These are phyloP conservation scores for Lasaia peninsularis DNA, from an alignment of 1,140 invertebrate genomes.

Conservation along the genomic window DNA sequence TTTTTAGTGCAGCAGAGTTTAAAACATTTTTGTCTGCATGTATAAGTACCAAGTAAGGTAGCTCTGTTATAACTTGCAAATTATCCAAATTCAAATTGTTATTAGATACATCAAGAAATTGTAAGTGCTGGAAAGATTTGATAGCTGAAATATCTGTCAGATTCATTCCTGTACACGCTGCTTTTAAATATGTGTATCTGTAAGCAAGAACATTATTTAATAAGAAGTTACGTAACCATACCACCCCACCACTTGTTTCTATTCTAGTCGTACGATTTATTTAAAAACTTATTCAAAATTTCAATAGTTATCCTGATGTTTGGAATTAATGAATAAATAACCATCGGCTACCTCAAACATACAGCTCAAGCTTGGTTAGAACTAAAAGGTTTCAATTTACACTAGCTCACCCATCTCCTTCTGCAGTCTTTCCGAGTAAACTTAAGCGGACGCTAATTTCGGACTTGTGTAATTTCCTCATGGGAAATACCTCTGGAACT, in stretches of 20 bases:
- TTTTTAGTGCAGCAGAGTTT: constrained; percentile 61
- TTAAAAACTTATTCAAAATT: too few species aligned
- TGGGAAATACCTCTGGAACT: constrained; percentile 22
- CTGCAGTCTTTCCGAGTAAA: constrained; percentile 59
- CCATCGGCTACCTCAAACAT: too few species aligned
- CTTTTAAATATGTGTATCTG: constrained; percentile 72
- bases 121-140: constrained; percentile 70
- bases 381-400: neutral
- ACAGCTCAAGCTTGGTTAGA: too few species aligned
- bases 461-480: constrained; percentile 38
- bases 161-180: constrained; percentile 54
- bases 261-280: too few species aligned
- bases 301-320: too few species aligned
- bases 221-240: neutral
- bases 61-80: constrained; percentile 63
- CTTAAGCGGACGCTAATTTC: constrained; percentile 57
- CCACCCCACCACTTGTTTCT: too few species aligned
- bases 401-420: constrained; percentile 53
- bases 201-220: constrained; percentile 22
- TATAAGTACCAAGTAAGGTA: constrained; percentile 74
- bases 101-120: constrained; percentile 76
- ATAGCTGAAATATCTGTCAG: constrained; percentile 72
- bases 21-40: constrained; percentile 74
- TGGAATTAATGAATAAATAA: too few species aligned
- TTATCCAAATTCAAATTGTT: constrained; percentile 69